These are phyloP conservation scores for Xanthorhoe designata DNA, from an alignment of 2,888 invertebrate genomes.

Conservation along the genomic window DNA sequence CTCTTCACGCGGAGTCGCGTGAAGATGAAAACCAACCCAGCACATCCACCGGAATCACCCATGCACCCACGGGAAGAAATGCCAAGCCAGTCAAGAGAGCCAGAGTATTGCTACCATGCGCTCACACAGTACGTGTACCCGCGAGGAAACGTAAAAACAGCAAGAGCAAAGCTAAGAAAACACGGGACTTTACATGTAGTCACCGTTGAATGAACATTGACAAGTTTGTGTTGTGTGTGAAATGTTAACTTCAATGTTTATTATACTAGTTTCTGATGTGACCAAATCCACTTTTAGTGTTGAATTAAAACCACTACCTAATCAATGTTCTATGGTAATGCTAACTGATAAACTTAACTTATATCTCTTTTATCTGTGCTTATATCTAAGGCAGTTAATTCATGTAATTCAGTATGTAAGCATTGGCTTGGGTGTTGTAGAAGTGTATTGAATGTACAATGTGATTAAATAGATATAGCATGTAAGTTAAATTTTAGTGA, in stretches of 20 bases:
- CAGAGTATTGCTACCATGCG: constrained; percentile 25
- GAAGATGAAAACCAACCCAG: constrained; percentile 12
- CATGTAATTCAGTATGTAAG: not conserved
- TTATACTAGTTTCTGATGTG: not conserved
- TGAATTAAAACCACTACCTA: not conserved
- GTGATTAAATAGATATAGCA: not conserved
- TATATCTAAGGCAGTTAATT: no score
- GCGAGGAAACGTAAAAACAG: constrained; percentile 25
- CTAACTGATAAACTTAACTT: no score
- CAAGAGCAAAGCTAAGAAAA: constrained; percentile 6
- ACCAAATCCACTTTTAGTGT: not conserved
- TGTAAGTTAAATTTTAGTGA: not conserved
- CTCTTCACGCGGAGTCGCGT: constrained; percentile 26
- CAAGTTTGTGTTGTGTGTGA: not conserved
- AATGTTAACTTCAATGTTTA: not conserved
- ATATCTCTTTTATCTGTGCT: no score
- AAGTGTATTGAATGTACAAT: not conserved
- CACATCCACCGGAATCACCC: constrained; percentile 1
- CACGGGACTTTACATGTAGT: not conserved
- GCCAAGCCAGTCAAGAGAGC: constrained; percentile 12
- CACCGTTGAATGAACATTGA: not conserved
- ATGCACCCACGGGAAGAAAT: constrained; percentile 3
- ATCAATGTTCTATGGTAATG: no score
- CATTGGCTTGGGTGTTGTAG: not conserved
- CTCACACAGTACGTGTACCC: constrained; percentile 12